Base-by-base conservation (phyloP, 2,888 invertebrate genomes). In the Urechis unicinctus region DNA sequence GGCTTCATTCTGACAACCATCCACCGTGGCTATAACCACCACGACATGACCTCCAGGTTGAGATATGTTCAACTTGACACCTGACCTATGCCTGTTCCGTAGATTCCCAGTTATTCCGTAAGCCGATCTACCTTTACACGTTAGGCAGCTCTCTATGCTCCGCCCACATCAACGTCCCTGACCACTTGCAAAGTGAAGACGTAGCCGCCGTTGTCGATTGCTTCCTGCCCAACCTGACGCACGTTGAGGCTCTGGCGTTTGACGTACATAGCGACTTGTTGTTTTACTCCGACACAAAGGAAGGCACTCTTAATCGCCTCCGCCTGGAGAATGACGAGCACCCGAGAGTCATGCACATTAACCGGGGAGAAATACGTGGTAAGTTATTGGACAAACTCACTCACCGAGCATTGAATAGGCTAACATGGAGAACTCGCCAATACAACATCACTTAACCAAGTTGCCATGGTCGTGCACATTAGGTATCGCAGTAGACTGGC, bases 401-500 rank as follows among this genome's bases (percentile, higher is more conserved):
- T n/a, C n/a, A n/a, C 9, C 41, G 17, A 2, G 17, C 17, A 21
- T 41, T 41, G 41, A 41, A n/a, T 17, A 21, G 5, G 43, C 24
- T 43, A 5, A 3, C 13, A 13, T 24, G 5, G 5, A 24, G 43
- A 5, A 13, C 24, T 13, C 21, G 25, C 1, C 24, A n/a, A 1
- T 6, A 47, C 47, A 24, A 2, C 17, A 36, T 36, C 9, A 9
- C 36, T 36, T 9, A 36, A 36, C 9, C 9, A 17, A 36, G 25
- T 47, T 47, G 47, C 26, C 47, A 47, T n/a, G 17, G 3, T 21
- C 26, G 5, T 22, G 26, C 36, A 25, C 24, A 24, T 25, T 25
- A 61, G 61, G 61, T 36, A 43, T 61, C 28, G 58, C 50, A 2
- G 59, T 59, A 21, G 61, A 61, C 52, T 61, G 61, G 61, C 47